Percentiles rank a stretch among this genome's conserved stretches.
These are phyloP conservation scores for Grus americana DNA, from an alignment of 2,113 vertebrate species.

Conservation along the genomic window DNA sequence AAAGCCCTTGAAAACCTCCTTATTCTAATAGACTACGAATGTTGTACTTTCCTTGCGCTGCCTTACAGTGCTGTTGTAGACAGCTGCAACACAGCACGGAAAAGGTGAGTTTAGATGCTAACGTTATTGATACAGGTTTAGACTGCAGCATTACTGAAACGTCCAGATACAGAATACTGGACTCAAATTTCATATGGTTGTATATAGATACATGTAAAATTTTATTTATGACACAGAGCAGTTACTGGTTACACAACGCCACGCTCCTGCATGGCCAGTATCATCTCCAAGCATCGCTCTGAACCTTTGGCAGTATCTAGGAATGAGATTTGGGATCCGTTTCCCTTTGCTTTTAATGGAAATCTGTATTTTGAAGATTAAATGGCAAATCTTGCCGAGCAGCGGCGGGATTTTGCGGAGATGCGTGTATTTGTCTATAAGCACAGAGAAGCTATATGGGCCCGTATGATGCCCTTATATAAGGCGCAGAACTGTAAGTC, in stretches of 20 bases:
- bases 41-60: accelerated
- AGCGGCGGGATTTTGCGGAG: not conserved
- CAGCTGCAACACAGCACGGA: not conserved
- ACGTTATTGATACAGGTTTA: not conserved
- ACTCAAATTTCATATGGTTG: not conserved
- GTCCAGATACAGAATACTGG: not conserved
- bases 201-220: accelerated
- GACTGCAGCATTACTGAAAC: not conserved
- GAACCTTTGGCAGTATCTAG: not conserved
- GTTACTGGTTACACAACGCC: not conserved
- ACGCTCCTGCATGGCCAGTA: not conserved
- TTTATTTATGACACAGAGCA: not conserved
- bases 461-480: not conserved
- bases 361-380: not conserved
- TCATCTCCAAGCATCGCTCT: accelerated
- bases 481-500: not conserved
- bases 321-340: accelerated
- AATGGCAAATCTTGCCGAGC: not conserved
- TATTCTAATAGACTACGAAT: not conserved
- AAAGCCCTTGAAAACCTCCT: not conserved
- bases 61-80: not conserved
- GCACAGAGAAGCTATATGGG: accelerated
- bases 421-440: accelerated
- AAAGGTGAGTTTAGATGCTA: not conserved
- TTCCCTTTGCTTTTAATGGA: not conserved